Evolutionary conservation across 2,797 vertebrate species (phyloP).

Genomic region (Manis crassicaudata): DNA sequence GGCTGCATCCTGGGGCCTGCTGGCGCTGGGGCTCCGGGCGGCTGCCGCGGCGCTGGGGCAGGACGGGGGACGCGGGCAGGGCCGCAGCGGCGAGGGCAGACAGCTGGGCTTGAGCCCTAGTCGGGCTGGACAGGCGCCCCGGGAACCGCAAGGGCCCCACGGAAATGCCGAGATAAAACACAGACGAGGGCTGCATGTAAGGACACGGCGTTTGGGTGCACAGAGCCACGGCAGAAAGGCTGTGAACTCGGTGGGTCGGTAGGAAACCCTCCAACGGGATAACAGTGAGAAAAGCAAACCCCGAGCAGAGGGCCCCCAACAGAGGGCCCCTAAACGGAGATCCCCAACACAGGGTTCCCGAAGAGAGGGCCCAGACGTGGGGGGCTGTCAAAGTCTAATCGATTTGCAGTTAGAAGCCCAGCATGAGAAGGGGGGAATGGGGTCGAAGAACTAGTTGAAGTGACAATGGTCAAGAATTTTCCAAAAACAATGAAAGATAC

Average conservation of each 20-base stretch:
- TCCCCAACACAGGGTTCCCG: too few species aligned
- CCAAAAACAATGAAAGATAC: not conserved
- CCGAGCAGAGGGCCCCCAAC: not conserved
- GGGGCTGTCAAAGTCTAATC: fast-evolving
- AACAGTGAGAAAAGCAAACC: too few species aligned
- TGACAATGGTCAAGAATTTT: fast-evolving
- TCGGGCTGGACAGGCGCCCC: too few species aligned
- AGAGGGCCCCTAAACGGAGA: too few species aligned
- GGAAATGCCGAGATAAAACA: too few species aligned
- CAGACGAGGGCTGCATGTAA: too few species aligned
- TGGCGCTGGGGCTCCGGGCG: not conserved
- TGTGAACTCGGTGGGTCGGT: not conserved
- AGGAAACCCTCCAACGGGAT: not conserved
- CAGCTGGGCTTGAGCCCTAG: not conserved
- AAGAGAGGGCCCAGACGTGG: not conserved
- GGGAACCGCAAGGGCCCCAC: too few species aligned
- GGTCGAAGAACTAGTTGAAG: not conserved
- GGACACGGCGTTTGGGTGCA: too few species aligned
- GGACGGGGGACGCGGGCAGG: not conserved
- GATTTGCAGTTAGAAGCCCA: not conserved
- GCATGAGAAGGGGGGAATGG: not conserved
- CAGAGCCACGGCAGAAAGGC: too few species aligned
- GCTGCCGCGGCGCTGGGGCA: not conserved
- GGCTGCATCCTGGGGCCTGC: not conserved
- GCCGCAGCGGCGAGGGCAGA: too few species aligned